phyloP scores from a whole-genome alignment of 2,113 vertebrate species.

The Thinocorus orbignyianus region DNA sequence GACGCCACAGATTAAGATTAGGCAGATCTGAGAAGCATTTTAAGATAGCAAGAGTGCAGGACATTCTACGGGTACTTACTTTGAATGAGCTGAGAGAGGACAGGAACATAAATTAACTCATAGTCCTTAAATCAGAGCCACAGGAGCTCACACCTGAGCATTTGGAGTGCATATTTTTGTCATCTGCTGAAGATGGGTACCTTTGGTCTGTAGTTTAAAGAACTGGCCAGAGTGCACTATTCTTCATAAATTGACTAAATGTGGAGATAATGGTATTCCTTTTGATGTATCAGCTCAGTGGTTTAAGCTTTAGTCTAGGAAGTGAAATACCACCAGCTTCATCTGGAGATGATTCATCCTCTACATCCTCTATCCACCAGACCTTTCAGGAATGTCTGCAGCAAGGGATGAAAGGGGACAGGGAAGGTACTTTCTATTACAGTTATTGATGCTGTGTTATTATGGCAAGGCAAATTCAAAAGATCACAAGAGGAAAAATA shows the following conservation, averaged over 20 bases:
- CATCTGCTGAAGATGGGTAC: neutral
- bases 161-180: neutral
- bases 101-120: neutral
- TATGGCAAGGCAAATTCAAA: neutral
- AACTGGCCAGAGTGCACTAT: neutral
- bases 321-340: neutral
- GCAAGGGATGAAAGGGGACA: accelerated
- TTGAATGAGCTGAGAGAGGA: neutral
- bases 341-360: neutral
- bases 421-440: neutral
- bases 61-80: neutral
- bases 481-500: neutral
- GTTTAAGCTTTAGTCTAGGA: neutral
- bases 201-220: neutral
- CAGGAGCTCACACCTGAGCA: neutral
- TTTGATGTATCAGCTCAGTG: neutral
- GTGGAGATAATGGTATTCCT: neutral
- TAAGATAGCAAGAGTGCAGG: neutral
- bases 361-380: neutral
- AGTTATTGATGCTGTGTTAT: neutral
- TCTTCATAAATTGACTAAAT: neutral
- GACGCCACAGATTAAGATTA: neutral
- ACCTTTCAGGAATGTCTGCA: neutral
- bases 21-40: neutral
- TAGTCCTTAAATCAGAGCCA: neutral